These are phyloP conservation scores for Morpho deidamia DNA, from an alignment of 2,888 invertebrate genomes.

Conservation along the genomic window DNA sequence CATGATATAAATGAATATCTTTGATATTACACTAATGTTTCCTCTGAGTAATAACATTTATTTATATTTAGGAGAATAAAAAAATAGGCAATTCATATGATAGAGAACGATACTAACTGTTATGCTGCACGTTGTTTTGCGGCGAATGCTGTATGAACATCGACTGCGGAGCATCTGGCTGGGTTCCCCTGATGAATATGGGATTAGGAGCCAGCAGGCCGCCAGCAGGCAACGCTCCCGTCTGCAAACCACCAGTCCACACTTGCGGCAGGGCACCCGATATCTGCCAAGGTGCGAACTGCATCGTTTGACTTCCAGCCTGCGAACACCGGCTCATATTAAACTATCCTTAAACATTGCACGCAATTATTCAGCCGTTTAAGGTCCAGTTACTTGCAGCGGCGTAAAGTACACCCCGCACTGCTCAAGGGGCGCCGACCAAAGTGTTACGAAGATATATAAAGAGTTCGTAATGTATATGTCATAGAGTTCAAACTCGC, in stretches of 20 bases:
- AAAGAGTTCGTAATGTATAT: no score
- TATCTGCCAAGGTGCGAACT: conserved; percentile 89
- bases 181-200: conserved; percentile 89
- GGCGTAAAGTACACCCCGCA: no score
- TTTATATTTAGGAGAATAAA: no score
- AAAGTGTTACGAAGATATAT: no score
- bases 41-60: no score
- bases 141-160: conserved; percentile 92
- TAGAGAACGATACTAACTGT: conserved; percentile 51
- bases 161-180: conserved; percentile 82
- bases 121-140: conserved; percentile 70
- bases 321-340: conserved; percentile 33
- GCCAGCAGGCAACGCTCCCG: conserved; percentile 80
- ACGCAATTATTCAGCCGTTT: no score
- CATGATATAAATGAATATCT: no score
- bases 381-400: no score
- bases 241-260: conserved; percentile 86
- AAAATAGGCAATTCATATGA: not conserved
- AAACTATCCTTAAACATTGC: not conserved
- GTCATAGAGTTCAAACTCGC: no score
- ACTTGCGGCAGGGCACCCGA: conserved; percentile 84
- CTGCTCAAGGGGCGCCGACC: no score
- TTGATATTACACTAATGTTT: no score
- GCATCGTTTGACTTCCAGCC: conserved; percentile 84
- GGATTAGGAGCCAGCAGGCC: conserved; percentile 85